Base-by-base conservation (phyloP, 2,888 invertebrate species). In the Chaetogeoica ovagalla region DNA sequence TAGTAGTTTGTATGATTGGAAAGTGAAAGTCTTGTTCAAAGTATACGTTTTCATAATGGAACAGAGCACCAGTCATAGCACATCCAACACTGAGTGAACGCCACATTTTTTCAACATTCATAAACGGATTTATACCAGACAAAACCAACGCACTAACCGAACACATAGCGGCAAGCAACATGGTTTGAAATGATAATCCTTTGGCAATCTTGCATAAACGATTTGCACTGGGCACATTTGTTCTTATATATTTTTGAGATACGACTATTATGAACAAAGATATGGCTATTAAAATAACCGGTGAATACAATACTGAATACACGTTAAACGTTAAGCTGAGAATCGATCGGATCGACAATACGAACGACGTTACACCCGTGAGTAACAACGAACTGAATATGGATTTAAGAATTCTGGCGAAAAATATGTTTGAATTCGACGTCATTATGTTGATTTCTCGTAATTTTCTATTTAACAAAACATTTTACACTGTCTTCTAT, bases 1-100 rank as follows among this genome's bases (percentile, higher is more conserved):
- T 79, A 1, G 71, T 57, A 5, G 79, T 79, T n/a, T 79, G 71
- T 21, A 79, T 71, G 43, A 79, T 65, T 0, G 79, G 79, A 21
- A 79, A 79, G 52, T 79, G 70, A 55, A 63, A 71, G 19, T 71
- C 71, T 43, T 57, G 63, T 55, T 71, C 57, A 48, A 48, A 48
- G n/a, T 71, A 79, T 19, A 71, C 11, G 15, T 63, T 63, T 57
- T 79, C 79, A 23, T 71, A 79, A n/a, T 71, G 19, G n/a, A 55
- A 79, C 21, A 79, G 17, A 13, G 21, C 57, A 15, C 79, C 79
- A 19, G 57, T 43, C 7, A 79, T 1, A n/a, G 71, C 63, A 57
- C 79, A 63, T 39, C 71, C 79, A 43, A 63, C n/a, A 30, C 57
- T 30, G 39, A 71, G 48, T 21, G 70, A 39, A 43, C 9, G 9